Evolutionary conservation across 2,888 invertebrate genomes (phyloP).

Genomic region (Hydrotaea cyrtoneurina): DNA sequence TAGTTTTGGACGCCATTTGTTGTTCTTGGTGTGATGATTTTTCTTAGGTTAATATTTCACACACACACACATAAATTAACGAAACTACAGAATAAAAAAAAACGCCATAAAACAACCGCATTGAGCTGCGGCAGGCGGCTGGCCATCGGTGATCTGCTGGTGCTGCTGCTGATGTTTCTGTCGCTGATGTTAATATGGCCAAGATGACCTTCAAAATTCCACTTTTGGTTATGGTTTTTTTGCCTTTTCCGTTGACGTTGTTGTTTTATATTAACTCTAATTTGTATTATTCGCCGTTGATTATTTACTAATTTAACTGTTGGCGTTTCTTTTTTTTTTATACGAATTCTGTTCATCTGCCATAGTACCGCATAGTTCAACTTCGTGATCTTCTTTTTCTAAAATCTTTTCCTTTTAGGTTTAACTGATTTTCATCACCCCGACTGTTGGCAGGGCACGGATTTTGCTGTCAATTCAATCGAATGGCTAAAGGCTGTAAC

Average conservation of each 20-base stretch:
- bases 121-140: slow-evolving; percentile 32
- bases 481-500: too few species aligned
- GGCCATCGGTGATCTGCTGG: neutral
- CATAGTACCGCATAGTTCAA: too few species aligned
- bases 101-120: neutral
- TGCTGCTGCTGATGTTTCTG: slow-evolving; percentile 29
- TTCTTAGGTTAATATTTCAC: slow-evolving; percentile 7
- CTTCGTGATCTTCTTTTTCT: too few species aligned
- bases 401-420: too few species aligned
- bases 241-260: slow-evolving; percentile 23
- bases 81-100: neutral
- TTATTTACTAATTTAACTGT: neutral
- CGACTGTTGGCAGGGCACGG: too few species aligned
- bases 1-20: neutral
- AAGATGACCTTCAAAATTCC: slow-evolving; percentile 66
- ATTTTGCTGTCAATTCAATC: too few species aligned
- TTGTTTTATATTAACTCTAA: slow-evolving; percentile 37
- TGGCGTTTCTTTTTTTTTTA: too few species aligned
- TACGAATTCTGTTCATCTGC: too few species aligned
- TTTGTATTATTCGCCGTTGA: slow-evolving; percentile 24
- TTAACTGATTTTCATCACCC: too few species aligned
- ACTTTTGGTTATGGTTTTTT: slow-evolving; percentile 43
- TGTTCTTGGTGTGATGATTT: neutral
- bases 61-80: slow-evolving; percentile 21
- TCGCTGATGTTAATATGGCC: slow-evolving; percentile 56